Percentiles rank a stretch among this genome's conserved stretches.
Evolutionary conservation across 2,113 vertebrate genomes (phyloP).

Genomic region (Anthoscopus minutus): DNA sequence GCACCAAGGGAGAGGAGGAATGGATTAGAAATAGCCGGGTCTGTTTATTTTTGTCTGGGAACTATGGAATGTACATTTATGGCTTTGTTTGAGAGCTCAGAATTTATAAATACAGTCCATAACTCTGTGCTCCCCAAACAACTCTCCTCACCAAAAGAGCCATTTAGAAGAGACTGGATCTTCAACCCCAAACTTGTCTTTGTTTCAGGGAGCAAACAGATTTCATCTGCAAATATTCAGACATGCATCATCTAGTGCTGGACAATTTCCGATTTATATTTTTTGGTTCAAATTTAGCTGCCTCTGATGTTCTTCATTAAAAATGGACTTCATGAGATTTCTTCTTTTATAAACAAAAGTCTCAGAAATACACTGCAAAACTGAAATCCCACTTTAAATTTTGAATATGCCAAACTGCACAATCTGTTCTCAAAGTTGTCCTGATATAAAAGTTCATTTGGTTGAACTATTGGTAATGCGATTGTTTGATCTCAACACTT

Average conservation of each 20-base stretch:
- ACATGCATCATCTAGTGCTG: not conserved
- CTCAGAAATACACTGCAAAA: not conserved
- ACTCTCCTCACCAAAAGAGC: not conserved
- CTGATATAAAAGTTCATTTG: not conserved
- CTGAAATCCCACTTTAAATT: not conserved
- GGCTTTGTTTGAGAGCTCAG: conserved; percentile 23
- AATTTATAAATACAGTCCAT: conserved; percentile 14
- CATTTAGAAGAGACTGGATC: not conserved
- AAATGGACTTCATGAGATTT: not conserved
- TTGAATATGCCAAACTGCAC: not conserved
- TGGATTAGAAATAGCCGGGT: conserved; percentile 60
- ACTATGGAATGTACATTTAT: conserved; percentile 67
- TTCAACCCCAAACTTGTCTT: not conserved
- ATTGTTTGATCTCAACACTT: not conserved
- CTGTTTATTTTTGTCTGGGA: conserved; percentile 75
- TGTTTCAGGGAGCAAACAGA: not conserved
- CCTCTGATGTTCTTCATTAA: not conserved
- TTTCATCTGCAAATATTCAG: not conserved
- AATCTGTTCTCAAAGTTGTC: not conserved
- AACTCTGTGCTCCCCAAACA: not conserved
- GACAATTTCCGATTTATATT: not conserved
- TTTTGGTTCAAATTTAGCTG: not conserved
- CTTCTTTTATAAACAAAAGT: not conserved
- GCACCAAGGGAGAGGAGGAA: conserved; percentile 26
- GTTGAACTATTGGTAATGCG: not conserved